phyloP scores from a whole-genome alignment of 53 echinoderm and acorn worm species.

The Hippasteria phrygiana region DNA sequence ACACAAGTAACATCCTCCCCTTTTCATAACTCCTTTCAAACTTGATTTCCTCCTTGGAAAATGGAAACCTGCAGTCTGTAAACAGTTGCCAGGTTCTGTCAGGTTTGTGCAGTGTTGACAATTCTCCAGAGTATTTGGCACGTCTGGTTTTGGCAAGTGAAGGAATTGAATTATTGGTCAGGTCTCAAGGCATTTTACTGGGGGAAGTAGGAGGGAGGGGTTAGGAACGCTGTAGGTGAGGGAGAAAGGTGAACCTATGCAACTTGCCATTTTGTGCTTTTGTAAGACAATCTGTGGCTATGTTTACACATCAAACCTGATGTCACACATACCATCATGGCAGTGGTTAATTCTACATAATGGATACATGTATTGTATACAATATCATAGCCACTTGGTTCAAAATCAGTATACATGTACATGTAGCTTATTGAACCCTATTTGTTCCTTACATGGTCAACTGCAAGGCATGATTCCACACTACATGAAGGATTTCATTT shows the following conservation, averaged over 20 bases:
- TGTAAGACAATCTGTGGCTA: no score
- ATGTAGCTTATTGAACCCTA: no score
- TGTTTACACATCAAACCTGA: no score
- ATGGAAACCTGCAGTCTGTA: slow-evolving; percentile 69
- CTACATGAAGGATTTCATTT: no score
- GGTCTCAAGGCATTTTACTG: slow-evolving; percentile 22
- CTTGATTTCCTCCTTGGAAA: slow-evolving; percentile 54
- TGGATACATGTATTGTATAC: no score
- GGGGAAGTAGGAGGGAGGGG: slow-evolving; percentile 61
- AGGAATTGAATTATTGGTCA: slow-evolving; percentile 33
- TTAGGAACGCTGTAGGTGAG: slow-evolving; percentile 52
- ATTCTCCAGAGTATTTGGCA: slow-evolving; percentile 47
- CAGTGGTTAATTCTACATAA: no score
- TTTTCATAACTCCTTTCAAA: slow-evolving; percentile 66
- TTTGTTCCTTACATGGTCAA: no score
- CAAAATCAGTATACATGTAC: no score
- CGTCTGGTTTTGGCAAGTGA: slow-evolving; percentile 45
- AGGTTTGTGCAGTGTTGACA: slow-evolving; percentile 41
- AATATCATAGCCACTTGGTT: no score
- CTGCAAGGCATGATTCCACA: no score
- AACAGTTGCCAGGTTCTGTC: slow-evolving; percentile 67
- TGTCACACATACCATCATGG: neutral
- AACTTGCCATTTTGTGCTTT: neutral
- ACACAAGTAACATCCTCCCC: slow-evolving; percentile 64
- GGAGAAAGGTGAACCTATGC: slow-evolving; percentile 19